phyloP scores from a whole-genome alignment of 2,113 vertebrate species.

The Muntiacus reevesi region DNA sequence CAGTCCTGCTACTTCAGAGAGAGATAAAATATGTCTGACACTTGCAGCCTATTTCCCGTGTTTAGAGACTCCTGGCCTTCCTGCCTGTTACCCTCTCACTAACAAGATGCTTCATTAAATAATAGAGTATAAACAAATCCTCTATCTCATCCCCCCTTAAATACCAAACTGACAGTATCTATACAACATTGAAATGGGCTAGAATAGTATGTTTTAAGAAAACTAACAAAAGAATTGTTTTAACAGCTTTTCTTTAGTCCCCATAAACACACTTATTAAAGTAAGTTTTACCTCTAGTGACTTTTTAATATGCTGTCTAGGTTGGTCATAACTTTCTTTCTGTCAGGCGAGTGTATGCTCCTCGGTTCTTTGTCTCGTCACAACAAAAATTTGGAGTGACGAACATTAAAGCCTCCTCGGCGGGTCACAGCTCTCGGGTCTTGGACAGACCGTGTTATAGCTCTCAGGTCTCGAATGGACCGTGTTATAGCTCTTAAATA shows the following conservation, averaged over 20 bases:
- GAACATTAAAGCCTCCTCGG: too few species aligned
- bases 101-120: not conserved
- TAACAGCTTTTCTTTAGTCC: not conserved
- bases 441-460: too few species aligned
- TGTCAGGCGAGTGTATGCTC: too few species aligned
- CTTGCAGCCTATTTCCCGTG: not conserved
- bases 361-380: too few species aligned
- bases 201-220: slow-evolving; percentile 12
- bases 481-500: too few species aligned
- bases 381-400: too few species aligned
- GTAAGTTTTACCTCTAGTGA: slow-evolving; percentile 89
- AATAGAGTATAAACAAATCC: not conserved
- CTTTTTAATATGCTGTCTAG: too few species aligned
- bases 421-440: too few species aligned
- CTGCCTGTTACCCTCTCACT: not conserved
- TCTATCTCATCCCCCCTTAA: not conserved
- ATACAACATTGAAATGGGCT: not conserved
- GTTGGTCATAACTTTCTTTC: too few species aligned
- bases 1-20: not conserved
- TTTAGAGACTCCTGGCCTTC: not conserved
- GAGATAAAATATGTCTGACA: not conserved
- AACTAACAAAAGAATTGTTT: not conserved
- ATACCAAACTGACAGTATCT: not conserved
- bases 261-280: not conserved
- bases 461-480: too few species aligned